phyloP scores from a whole-genome alignment of 2,113 vertebrate species.

The Daboia siamensis region DNA sequence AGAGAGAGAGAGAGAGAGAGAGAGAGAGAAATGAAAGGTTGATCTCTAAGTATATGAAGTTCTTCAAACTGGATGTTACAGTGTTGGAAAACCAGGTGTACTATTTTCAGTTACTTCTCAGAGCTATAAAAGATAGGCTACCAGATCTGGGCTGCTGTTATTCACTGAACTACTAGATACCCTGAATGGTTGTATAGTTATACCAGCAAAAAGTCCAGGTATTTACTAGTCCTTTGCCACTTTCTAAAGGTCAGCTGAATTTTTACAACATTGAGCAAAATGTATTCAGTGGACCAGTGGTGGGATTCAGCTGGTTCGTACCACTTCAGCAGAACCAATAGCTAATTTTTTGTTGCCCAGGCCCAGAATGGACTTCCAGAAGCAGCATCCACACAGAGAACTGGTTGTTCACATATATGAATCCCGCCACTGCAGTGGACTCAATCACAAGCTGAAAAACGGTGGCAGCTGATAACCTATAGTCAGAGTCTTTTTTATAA shows the following conservation, averaged over 20 bases:
- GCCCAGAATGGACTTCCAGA: no score
- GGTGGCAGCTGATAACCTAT: neutral
- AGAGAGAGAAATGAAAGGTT: neutral
- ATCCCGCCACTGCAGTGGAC: neutral
- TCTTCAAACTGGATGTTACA: neutral
- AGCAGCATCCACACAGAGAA: no score
- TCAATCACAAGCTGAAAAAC: neutral
- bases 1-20: no score
- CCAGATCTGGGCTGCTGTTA: neutral
- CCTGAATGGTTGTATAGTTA: neutral
- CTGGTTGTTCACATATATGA: no score
- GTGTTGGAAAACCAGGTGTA: neutral
- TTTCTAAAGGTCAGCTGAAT: neutral
- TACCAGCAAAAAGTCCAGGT: neutral
- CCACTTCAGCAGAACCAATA: no score
- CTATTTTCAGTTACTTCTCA: neutral
- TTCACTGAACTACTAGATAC: neutral
- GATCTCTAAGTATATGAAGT: neutral
- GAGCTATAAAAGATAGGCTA: neutral
- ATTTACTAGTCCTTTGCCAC: neutral
- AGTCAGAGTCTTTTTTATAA: neutral
- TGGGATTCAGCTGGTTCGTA: no score
- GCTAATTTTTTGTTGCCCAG: no score
- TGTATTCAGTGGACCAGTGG: neutral
- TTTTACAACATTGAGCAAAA: neutral